A percentile compares a stretch with the other conserved stretches of the same genome.
These are phyloP conservation scores for Morinoia aosen DNA, from an alignment of 2,888 invertebrate species.

Conservation along the genomic window DNA sequence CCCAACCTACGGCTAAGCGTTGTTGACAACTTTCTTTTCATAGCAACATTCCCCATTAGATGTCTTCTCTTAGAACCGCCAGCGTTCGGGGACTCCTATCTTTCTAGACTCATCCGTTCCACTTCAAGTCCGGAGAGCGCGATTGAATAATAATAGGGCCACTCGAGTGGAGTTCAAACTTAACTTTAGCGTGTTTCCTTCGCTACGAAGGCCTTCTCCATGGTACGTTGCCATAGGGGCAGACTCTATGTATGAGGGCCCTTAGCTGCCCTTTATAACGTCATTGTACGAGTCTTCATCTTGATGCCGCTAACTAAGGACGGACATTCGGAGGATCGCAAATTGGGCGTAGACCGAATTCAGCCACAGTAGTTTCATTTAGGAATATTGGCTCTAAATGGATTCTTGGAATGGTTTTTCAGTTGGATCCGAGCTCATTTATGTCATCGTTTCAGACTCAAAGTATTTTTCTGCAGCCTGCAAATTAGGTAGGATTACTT, in stretches of 20 bases:
- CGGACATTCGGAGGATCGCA: not conserved
- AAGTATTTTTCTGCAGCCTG: not conserved
- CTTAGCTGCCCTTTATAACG: constrained; percentile 35
- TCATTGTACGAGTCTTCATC: constrained; percentile 8
- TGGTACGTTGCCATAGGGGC: constrained; percentile 13
- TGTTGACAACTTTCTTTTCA: not conserved
- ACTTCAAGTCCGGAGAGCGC: not conserved
- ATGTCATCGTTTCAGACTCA: not conserved
- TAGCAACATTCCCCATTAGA: not conserved
- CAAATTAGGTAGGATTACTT: not conserved
- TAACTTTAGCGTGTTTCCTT: not conserved
- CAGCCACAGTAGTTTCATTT: not conserved
- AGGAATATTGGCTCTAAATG: not conserved
- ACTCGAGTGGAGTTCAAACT: not conserved
- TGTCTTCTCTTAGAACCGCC: not conserved
- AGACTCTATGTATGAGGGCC: constrained; percentile 5
- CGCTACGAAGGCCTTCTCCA: not conserved
- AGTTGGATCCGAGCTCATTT: not conserved
- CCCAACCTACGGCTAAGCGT: not conserved
- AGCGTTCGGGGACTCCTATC: not conserved
- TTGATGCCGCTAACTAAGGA: constrained; percentile 21
- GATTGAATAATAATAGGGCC: constrained; percentile 41
- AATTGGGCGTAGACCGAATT: not conserved
- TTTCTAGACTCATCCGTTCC: not conserved
- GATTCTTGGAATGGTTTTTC: not conserved